Evolutionary conservation across 2,113 vertebrate genomes (phyloP), one percentile per base, ranked within the genome.

Genomic region (Acinonyx jubatus): DNA sequence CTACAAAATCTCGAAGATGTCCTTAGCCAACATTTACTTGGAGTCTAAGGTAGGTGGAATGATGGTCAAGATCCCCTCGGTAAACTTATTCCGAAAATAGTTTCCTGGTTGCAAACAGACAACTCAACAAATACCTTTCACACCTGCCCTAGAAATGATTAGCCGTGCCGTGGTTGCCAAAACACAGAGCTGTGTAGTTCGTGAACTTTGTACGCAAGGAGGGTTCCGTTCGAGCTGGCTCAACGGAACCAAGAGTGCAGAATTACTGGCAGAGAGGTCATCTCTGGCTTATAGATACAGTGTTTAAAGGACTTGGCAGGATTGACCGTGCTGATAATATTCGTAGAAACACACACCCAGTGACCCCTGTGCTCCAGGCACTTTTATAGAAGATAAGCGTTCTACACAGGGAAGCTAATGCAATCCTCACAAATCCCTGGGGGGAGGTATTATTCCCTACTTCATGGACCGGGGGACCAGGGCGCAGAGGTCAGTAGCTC

Each of bases 1-100:
- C 89, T 99, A 99, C 99, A 99, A 99, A 98, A 99, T 99, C 89
- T 99, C 99, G 31, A 99, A 99, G 99, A 99, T 99, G 99, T 99
- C 99, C 23, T 99, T 99, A 98, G 99, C 99, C 98, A 99, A 99
- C 98, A 99, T 99, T 97, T 99, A 99, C 99, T 98, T 99, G 99
- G 99, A 99, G 96, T 99, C 99, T 82, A 99, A 99, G 99, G 99
- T 99, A 98, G 99, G 96, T 8, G 29, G 93, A 12, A 23, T 14
- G 1, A 15, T 2, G 19, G 8, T 71, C 10, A 1, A 50, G 92
- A 55, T 52, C 71, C 63, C 41, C 33, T n/a, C 16, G 1, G 19
- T 48, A 48, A 65, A 18, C 61, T 4, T 27, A 25, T 27, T 79
- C 38, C 68, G 7, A 55, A 55, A 71, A 10, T 21, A 27, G 19